A percentile compares a stretch with the other conserved stretches of the same genome.
These are phyloP conservation scores for Cephus pygmeus DNA, from an alignment of 2,888 invertebrate genomes.

Conservation along the genomic window DNA sequence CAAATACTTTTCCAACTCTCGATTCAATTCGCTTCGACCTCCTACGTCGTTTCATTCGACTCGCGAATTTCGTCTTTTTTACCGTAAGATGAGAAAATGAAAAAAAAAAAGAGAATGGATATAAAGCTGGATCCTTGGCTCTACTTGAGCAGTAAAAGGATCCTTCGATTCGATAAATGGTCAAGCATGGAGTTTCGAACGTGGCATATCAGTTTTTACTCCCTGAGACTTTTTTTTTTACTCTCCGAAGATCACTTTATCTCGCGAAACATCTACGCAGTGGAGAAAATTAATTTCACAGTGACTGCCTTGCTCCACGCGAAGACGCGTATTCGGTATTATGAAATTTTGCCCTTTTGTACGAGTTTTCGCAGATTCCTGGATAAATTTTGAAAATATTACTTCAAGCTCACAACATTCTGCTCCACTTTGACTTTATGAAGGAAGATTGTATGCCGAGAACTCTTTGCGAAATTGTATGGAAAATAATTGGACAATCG, in stretches of 20 bases:
- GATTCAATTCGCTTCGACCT: background rate
- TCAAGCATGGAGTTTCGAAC: background rate
- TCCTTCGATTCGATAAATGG: background rate
- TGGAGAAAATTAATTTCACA: background rate
- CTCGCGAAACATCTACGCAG: background rate
- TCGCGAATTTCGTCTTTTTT: background rate
- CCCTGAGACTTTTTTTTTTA: background rate
- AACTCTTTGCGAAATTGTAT: background rate
- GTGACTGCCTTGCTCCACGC: background rate
- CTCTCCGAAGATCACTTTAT: background rate
- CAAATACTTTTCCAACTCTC: background rate
- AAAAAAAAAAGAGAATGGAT: background rate
- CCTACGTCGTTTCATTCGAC: background rate
- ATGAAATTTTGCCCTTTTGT: background rate
- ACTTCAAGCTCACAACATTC: background rate
- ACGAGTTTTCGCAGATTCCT: background rate
- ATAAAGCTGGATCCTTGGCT: background rate
- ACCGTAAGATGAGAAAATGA: background rate
- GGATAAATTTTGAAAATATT: background rate
- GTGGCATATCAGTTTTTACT: background rate
- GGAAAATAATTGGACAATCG: background rate
- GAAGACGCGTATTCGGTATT: background rate
- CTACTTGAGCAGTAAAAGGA: background rate
- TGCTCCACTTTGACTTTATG: background rate
- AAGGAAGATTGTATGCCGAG: background rate